phyloP scores from a whole-genome alignment of 1,140 invertebrate species.

The Pentalonia nigronervosa region DNA sequence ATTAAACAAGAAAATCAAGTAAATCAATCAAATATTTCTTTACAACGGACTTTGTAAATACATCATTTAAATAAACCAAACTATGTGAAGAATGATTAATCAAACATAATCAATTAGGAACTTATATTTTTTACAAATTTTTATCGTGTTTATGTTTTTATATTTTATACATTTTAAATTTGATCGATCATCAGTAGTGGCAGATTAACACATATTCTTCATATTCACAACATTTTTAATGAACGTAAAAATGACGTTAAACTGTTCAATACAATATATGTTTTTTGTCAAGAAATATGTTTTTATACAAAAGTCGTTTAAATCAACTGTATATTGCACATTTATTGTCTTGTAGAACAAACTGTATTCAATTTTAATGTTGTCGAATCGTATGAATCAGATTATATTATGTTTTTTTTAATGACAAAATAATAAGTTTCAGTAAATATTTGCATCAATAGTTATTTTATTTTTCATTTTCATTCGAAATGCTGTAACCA shows the following conservation, averaged over 20 bases:
- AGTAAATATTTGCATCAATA: neutral
- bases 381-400: neutral
- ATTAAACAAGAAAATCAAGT: slow-evolving; percentile 25
- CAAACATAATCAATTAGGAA: neutral
- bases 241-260: neutral
- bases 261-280: neutral
- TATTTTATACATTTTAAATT: neutral
- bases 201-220: neutral
- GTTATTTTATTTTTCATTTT: neutral
- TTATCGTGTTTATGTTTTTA: neutral
- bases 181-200: neutral
- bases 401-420: neutral
- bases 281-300: neutral
- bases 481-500: neutral
- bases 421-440: neutral
- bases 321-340: neutral
- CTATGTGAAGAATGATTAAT: neutral
- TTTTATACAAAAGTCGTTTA: neutral
- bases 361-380: neutral
- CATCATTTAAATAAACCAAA: neutral
- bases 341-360: neutral
- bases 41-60: neutral
- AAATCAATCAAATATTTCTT: neutral
- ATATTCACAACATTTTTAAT: neutral
- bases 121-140: neutral